These are phyloP conservation scores for Zeugodacus cucurbitae DNA, from an alignment of 1,140 invertebrate genomes.

Conservation along the genomic window DNA sequence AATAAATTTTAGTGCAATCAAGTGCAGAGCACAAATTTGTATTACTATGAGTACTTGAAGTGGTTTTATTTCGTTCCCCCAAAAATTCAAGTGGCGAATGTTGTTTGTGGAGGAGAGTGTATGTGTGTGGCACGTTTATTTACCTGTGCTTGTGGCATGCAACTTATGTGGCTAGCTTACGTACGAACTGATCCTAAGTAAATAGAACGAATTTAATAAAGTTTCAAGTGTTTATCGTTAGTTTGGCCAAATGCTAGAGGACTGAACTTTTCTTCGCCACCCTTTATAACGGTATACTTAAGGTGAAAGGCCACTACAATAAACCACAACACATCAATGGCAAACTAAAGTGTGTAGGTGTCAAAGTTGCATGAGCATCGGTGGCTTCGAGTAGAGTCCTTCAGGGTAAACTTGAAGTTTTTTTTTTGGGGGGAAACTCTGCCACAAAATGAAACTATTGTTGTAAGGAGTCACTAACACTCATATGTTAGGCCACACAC, in stretches of 20 bases:
- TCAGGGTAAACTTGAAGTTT: background rate
- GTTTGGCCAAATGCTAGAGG: background rate
- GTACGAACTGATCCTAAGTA: constrained; percentile 19
- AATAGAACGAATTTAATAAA: constrained; percentile 38
- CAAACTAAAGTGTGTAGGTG: background rate
- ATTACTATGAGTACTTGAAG: background rate
- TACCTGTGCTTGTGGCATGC: constrained; percentile 12
- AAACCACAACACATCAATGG: constrained; percentile 15
- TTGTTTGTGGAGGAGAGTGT: background rate
- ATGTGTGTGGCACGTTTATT: constrained; percentile 2
- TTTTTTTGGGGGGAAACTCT: background rate
- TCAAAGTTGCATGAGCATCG: constrained; percentile 27
- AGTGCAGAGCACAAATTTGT: background rate
- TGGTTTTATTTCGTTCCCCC: background rate
- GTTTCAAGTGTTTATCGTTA: constrained; percentile 32
- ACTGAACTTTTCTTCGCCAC: background rate
- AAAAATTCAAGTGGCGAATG: background rate
- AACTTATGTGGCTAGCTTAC: background rate
- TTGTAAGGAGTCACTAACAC: background rate
- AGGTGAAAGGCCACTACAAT: constrained; percentile 27
- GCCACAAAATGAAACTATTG: background rate
- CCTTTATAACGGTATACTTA: background rate
- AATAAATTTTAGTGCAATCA: background rate
- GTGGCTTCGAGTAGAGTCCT: background rate
- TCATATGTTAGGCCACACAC: background rate